These are phyloP conservation scores for Poliocrania exsul DNA, from an alignment of 2,797 vertebrate genomes.

Conservation along the genomic window DNA sequence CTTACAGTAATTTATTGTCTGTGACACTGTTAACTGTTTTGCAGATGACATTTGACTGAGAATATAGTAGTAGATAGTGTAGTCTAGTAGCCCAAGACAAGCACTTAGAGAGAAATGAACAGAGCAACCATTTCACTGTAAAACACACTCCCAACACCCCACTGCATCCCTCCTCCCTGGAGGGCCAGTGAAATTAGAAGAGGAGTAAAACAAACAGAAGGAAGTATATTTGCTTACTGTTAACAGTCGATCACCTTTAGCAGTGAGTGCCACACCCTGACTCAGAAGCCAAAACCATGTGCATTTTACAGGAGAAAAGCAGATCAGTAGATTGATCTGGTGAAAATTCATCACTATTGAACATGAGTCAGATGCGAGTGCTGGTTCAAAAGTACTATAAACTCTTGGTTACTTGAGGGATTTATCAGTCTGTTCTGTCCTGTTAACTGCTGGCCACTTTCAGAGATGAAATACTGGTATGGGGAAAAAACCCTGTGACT, in stretches of 20 bases:
- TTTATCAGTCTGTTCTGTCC: neutral
- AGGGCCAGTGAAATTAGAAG: neutral
- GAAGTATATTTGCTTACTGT: neutral
- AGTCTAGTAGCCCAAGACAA: neutral
- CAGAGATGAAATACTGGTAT: neutral
- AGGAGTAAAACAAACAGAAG: neutral
- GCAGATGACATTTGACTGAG: neutral
- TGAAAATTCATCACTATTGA: neutral
- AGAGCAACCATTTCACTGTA: neutral
- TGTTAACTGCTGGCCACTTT: neutral
- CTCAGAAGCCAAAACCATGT: rapidly evolving
- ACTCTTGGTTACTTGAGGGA: neutral
- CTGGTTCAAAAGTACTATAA: neutral
- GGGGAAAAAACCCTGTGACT: rapidly evolving
- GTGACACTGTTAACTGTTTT: neutral
- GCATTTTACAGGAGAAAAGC: neutral
- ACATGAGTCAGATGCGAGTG: neutral
- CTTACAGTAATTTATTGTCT: neutral
- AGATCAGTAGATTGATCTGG: neutral
- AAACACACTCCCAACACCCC: rapidly evolving
- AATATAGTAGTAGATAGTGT: too few relatives aligned
- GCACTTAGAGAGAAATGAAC: neutral
- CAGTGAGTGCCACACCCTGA: neutral
- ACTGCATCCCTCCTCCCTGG: neutral
- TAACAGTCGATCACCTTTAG: neutral